Evolutionary conservation across 2,888 invertebrate species (phyloP).

Genomic region (Kuschelorhynchus macadamiae): DNA sequence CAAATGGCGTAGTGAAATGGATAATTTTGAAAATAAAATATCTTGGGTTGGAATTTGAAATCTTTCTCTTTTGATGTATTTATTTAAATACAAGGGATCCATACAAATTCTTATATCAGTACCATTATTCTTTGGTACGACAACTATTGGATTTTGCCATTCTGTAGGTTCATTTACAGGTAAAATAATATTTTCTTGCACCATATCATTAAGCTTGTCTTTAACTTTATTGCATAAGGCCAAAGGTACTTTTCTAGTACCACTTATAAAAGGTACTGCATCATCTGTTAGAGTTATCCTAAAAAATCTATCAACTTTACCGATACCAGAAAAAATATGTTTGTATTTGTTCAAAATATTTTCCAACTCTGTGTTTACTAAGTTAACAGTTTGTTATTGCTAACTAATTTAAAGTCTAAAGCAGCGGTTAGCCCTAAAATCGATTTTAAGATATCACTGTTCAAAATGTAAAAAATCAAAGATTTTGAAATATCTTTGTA

Average conservation of each 20-base stretch:
- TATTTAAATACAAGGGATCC: neutral
- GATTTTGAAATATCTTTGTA: no score
- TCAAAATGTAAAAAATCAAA: no score
- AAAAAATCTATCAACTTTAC: constrained; percentile 31
- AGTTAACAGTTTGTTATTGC: neutral
- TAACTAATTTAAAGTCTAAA: neutral
- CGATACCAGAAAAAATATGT: neutral
- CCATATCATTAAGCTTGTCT: constrained; percentile 8
- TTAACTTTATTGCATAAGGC: constrained; percentile 38
- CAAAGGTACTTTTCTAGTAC: constrained; percentile 37
- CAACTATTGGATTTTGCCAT: constrained; percentile 1
- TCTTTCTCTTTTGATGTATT: neutral
- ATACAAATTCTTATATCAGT: constrained; percentile 3
- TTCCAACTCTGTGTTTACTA: neutral
- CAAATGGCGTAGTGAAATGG: neutral
- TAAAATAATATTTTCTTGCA: neutral
- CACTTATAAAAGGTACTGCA: constrained; percentile 33
- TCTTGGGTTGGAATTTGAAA: constrained; percentile 11
- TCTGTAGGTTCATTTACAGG: constrained; percentile 16
- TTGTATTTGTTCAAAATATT: neutral
- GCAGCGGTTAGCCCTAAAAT: constrained; percentile 9
- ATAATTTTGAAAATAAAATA: constrained; percentile 1
- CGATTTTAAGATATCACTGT: no score
- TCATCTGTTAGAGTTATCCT: constrained; percentile 29
- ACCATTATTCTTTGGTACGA: neutral